Percentiles rank a stretch among this genome's conserved stretches.
These are phyloP conservation scores for Tribolium freemani DNA, from an alignment of 2,888 invertebrate species.

Conservation along the genomic window DNA sequence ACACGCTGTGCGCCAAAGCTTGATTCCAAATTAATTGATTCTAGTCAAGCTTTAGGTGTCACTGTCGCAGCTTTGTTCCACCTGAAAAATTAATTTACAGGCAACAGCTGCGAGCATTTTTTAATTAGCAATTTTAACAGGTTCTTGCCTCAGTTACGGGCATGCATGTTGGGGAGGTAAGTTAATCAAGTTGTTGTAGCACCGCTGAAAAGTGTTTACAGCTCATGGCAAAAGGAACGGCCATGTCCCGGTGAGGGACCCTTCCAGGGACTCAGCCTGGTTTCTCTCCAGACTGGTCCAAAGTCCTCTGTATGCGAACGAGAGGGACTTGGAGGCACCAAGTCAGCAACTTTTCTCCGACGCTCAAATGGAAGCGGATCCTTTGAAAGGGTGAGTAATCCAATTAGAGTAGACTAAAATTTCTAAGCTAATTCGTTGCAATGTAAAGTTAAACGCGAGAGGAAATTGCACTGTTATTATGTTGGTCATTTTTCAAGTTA, in stretches of 20 bases:
- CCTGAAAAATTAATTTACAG: not conserved
- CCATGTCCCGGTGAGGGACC: not conserved
- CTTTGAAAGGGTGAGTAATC: constrained; percentile 52
- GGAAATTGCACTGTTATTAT: constrained; percentile 1
- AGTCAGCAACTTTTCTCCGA: constrained; percentile 47
- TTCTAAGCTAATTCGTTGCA: constrained; percentile 11
- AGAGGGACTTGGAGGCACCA: constrained; percentile 37
- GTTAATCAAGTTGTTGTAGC: constrained; percentile 45
- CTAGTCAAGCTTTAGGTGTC: not conserved
- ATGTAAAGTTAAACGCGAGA: constrained; percentile 11
- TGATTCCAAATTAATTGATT: constrained; percentile 4
- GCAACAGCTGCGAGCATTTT: constrained; percentile 1
- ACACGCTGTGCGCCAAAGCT: constrained; percentile 1
- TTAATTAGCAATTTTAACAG: constrained; percentile 65
- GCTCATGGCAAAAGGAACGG: constrained; percentile 76
- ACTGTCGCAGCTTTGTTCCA: not conserved
- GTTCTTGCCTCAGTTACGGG: constrained; percentile 78
- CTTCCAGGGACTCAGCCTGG: constrained; percentile 51
- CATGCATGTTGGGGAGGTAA: constrained; percentile 83
- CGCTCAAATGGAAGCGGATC: constrained; percentile 48
- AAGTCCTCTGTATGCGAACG: constrained; percentile 50
- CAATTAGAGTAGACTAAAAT: constrained; percentile 15
- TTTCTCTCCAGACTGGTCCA: constrained; percentile 59
- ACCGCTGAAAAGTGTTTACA: constrained; percentile 61
- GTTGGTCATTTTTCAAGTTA: not conserved